Base-by-base conservation (phyloP, 2,888 invertebrate genomes). In the Saturnia japonica region DNA sequence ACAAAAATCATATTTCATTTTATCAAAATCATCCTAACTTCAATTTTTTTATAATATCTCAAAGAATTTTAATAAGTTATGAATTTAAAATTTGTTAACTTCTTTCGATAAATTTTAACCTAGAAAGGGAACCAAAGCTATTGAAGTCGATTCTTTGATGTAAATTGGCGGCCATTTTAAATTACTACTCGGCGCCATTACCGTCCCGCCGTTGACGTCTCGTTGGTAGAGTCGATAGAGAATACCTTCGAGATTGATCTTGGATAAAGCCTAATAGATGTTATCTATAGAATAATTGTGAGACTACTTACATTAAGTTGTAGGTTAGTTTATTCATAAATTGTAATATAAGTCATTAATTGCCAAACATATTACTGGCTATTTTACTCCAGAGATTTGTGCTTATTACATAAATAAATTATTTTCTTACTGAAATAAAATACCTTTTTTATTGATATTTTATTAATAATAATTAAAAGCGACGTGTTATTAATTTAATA, bases 101-200 rank as follows among this genome's bases (percentile, higher is more conserved):
- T 60, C 25, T 28, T 60, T 22, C n/a, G 22, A 25, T 60, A 28
- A 60, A 60, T 60, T 28, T 60, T 28, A 60, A 51, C 19, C 9
- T 1, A 51, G 19, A 51, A 51, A 51, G 19, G 19, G 47, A 57
- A n/a, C 64, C 19, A 64, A 40, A 19, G 40, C 64, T 64, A 78
- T 76, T 77, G 67, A 70, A 54, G 70, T 77, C 71, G 78, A 74
- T 72, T 76, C 78, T 82, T 80, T 81, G 80, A 83, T 83, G 82
- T 82, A 83, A 85, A 81, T 81, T 75, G 82, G 75, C 85, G 78
- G 89, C 90, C 90, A 90, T 91, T 90, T 92, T 91, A 91, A 90
- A 92, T 91, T 91, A 91, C 85, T 67, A 12, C 45, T 70, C 64
- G 64, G 64, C 64, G 64, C 40, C n/a, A 64, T 64, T 64, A 64